phyloP scores from a whole-genome alignment of 2,113 vertebrate genomes.

The Ondatra zibethicus region DNA sequence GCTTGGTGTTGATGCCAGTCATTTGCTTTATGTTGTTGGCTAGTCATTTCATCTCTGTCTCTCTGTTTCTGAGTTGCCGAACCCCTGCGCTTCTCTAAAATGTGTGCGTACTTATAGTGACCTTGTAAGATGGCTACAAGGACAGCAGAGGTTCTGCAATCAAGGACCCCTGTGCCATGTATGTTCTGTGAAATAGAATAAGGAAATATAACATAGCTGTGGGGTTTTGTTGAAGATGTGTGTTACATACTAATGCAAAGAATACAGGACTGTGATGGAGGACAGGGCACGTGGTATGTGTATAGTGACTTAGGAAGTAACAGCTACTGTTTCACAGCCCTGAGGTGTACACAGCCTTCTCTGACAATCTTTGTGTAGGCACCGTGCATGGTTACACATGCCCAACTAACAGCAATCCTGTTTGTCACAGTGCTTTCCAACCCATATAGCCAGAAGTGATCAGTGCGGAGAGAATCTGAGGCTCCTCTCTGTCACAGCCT shows the following conservation, averaged over 20 bases:
- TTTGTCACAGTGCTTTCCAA: neutral
- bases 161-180: fast-evolving
- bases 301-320: neutral
- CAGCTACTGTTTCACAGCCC: neutral
- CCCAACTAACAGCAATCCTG: neutral
- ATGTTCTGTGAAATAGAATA: neutral
- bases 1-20: neutral
- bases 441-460: neutral
- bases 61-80: neutral
- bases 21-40: neutral
- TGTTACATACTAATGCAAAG: too few species aligned
- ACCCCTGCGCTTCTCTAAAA: neutral
- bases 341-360: neutral
- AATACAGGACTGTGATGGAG: fast-evolving
- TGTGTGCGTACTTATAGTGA: neutral
- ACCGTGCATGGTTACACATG: too few species aligned
- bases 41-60: neutral
- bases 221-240: neutral
- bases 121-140: neutral
- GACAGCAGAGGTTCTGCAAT: neutral
- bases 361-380: neutral
- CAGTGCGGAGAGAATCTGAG: neutral
- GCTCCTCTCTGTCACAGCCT: neutral
- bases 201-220: neutral
- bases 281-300: fast-evolving